phyloP scores from a whole-genome alignment of 1,140 invertebrate species.

The Melitaea cinxia region DNA sequence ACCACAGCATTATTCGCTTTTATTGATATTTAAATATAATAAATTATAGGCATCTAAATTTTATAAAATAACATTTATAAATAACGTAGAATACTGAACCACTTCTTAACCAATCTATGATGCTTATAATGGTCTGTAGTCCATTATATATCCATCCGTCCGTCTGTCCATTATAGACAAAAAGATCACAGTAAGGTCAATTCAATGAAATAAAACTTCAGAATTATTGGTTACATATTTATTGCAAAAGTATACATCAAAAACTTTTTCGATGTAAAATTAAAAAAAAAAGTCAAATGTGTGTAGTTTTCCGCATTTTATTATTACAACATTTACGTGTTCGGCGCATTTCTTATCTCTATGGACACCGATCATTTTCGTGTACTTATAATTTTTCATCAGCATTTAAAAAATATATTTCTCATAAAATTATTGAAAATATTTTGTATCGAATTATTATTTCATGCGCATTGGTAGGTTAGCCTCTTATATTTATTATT shows the following conservation, averaged over 20 bases:
- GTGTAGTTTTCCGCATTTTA: slow-evolving; percentile 39
- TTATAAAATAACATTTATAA: too few relatives aligned
- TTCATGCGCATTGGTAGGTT: slow-evolving; percentile 1
- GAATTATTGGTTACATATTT: slow-evolving; percentile 61
- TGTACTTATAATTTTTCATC: slow-evolving; percentile 13
- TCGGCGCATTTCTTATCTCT: slow-evolving; percentile 32
- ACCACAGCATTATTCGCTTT: too few relatives aligned
- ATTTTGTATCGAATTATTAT: slow-evolving; percentile 8
- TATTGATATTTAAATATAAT: too few relatives aligned
- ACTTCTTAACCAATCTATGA: too few relatives aligned
- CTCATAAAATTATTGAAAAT: neutral
- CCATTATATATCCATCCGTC: too few relatives aligned
- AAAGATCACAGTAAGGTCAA: too few relatives aligned
- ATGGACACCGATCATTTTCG: slow-evolving; percentile 24
- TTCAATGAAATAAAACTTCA: slow-evolving; percentile 43
- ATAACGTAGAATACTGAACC: too few relatives aligned
- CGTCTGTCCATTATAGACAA: too few relatives aligned
- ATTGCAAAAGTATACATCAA: slow-evolving; percentile 79
- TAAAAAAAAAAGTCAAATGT: slow-evolving; percentile 69
- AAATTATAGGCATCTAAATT: too few relatives aligned
- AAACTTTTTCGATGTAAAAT: slow-evolving; percentile 78
- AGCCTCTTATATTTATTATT: slow-evolving; percentile 2
- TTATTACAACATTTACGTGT: slow-evolving; percentile 37
- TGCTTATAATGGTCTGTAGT: too few relatives aligned
- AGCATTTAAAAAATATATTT: slow-evolving; percentile 7